Evolutionary conservation across 2,113 vertebrate species (phyloP), one percentile per base, ranked within the genome.

Genomic region (Argyrosomus japonicus): DNA sequence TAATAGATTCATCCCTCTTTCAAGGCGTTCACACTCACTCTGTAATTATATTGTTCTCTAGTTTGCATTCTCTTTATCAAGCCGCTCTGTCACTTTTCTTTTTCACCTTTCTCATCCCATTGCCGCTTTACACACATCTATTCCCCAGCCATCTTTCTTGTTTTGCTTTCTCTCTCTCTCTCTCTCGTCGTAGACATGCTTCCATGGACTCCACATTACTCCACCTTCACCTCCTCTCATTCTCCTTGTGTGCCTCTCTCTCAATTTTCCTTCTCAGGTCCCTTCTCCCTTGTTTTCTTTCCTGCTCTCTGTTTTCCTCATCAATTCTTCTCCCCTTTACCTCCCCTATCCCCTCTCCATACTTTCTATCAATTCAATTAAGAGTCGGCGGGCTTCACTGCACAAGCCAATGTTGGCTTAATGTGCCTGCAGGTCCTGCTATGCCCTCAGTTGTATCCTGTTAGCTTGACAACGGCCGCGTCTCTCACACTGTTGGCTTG

Each of bases 291-390:
- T 83, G 81, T 89, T 88, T 85, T 58, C 70, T 72, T 32, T 53
- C 27, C 25, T 62, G 21, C 53, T 50, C 32, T 78, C 54, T 64
- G 75, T 81, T 85, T 79, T 79, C 69, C 79, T 81, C 86, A 79
- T 91, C 76, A 86, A 25, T 89, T 70, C 36, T 54, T 78, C 73
- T 54, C 61, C 43, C 81, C 61, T 36, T 40, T 5, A 70, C 61
- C 47, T 81, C 68, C 48, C 70, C 51, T 62, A 70, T 54, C 56
- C 73, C 83, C 63, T 61, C 77, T 61, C 74, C 62, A 61, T 75
- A 82, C 81, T 88, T 77, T 80, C 88, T 85, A 86, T 91, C 90
- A 89, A 89, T 89, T 93, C 88, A 90, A 92, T 94, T 93, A 90
- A 89, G 85, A 86, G 81, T 89, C 68, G 40, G 76, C 21, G 80